Conservation (phyloP, 1,140 invertebrate genomes). For the Drosophila ohnishii region DNA sequence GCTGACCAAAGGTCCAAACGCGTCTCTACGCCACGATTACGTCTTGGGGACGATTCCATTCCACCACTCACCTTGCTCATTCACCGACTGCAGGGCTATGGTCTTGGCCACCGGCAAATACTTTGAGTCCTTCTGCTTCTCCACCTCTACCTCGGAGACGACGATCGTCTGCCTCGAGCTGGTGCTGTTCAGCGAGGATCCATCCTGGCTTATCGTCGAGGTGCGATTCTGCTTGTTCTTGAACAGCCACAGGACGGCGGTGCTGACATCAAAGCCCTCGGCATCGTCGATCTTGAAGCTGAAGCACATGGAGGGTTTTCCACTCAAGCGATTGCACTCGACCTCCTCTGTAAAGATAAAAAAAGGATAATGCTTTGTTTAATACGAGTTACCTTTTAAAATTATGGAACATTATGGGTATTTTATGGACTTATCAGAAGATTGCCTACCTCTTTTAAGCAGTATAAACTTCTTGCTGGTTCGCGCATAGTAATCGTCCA, state of each 20-base stretch:
- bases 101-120: constrained; percentile 89
- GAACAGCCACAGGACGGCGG: constrained; percentile 91
- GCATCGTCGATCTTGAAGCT: constrained; percentile 88
- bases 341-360: constrained; percentile 54
- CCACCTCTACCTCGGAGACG: constrained; percentile 91
- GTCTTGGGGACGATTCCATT: constrained; percentile 7
- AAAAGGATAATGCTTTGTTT: not conserved
- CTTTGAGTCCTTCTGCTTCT: constrained; percentile 88
- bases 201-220: constrained; percentile 73
- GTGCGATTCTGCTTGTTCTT: constrained; percentile 85
- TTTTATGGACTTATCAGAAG: not conserved
- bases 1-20: constrained; percentile 46
- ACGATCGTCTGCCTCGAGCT: constrained; percentile 87
- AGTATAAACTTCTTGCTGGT: constrained; percentile 91
- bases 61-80: constrained; percentile 84
- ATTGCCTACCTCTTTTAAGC: constrained; percentile 87
- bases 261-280: constrained; percentile 88
- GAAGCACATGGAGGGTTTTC: constrained; percentile 87
- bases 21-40: constrained; percentile 24
- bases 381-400: not conserved
- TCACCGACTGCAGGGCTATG: constrained; percentile 89
- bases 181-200: constrained; percentile 56
- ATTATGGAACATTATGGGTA: not conserved
- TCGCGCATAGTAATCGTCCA: constrained; percentile 90
- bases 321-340: constrained; percentile 82